Evolutionary conservation across 1,140 invertebrate species (phyloP).

Genomic region (Danaus melanippus): DNA sequence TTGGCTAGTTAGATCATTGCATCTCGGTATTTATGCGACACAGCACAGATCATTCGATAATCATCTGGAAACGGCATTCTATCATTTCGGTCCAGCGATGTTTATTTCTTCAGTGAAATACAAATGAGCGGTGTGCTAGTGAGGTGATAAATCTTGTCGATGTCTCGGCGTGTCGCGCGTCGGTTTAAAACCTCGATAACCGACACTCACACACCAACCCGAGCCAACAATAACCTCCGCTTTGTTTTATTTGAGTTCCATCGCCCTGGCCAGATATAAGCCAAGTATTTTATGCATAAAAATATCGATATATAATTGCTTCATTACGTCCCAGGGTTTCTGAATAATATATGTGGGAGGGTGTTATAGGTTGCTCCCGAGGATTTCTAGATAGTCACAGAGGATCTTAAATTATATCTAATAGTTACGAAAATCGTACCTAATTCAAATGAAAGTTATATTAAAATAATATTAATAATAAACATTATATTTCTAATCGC

Average conservation of each 20-base stretch:
- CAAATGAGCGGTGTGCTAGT: conserved; percentile 67
- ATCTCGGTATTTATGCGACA: conserved; percentile 18
- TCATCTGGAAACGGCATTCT: conserved; percentile 29
- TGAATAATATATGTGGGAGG: conserved; percentile 72
- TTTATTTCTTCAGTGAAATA: conserved; percentile 61
- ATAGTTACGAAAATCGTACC: too few relatives aligned
- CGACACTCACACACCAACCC: conserved; percentile 64
- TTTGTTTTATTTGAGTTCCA: conserved; percentile 64
- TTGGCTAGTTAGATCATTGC: conserved; percentile 13
- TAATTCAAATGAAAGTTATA: too few relatives aligned
- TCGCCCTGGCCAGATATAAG: conserved; percentile 56
- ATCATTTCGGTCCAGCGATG: conserved; percentile 53
- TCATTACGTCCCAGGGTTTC: conserved; percentile 71
- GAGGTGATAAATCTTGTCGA: conserved; percentile 67
- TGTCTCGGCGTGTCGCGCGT: conserved; percentile 65
- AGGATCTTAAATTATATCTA: too few relatives aligned
- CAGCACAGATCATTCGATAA: conserved; percentile 26
- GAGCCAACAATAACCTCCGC: conserved; percentile 64
- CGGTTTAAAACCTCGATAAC: conserved; percentile 71
- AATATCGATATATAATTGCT: conserved; percentile 73
- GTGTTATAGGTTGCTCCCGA: conserved; percentile 49
- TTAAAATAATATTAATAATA: too few relatives aligned
- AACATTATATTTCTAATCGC: too few relatives aligned
- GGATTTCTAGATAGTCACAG: conserved; percentile 8
- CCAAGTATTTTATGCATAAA: conserved; percentile 71